A percentile compares a stretch with the other conserved stretches of the same genome.
Conservation (phyloP, 1,140 invertebrate species). For the Polypedilum vanderplanki region DNA sequence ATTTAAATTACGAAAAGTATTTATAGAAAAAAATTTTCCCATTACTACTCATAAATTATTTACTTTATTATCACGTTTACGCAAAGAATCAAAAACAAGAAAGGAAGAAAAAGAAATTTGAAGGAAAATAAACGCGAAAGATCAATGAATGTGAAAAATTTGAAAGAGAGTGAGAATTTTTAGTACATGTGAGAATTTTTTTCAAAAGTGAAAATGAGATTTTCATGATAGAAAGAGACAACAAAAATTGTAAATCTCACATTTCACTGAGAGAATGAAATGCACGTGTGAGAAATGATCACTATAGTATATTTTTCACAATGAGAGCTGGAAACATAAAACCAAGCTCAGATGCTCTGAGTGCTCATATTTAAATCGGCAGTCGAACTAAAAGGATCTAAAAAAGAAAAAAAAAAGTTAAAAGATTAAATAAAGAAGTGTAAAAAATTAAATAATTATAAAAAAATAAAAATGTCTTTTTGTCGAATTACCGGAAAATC, state of each 20-base stretch:
- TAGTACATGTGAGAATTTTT: conserved; percentile 2
- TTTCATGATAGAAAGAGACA: not conserved
- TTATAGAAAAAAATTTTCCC: no score
- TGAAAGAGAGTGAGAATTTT: not conserved
- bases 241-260: not conserved
- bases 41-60: no score
- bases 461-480: conserved; percentile 53
- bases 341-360: not conserved
- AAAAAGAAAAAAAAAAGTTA: not conserved
- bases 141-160: not conserved
- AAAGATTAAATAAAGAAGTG: conserved; percentile 15
- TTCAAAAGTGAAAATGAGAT: not conserved
- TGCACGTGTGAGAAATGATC: not conserved
- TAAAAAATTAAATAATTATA: not conserved
- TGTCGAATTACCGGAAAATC: conserved; percentile 76
- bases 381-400: not conserved
- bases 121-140: not conserved
- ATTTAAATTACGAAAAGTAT: no score
- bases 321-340: conserved; percentile 26
- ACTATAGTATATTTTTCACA: not conserved
- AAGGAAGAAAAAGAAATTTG: not conserved
- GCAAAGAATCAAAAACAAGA: not conserved
- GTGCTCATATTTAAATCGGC: conserved; percentile 19
- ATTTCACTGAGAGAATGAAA: not conserved
- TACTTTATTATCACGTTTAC: no score